Conservation (phyloP, 2,797 vertebrate genomes). For the Manis pentadactyla region DNA sequence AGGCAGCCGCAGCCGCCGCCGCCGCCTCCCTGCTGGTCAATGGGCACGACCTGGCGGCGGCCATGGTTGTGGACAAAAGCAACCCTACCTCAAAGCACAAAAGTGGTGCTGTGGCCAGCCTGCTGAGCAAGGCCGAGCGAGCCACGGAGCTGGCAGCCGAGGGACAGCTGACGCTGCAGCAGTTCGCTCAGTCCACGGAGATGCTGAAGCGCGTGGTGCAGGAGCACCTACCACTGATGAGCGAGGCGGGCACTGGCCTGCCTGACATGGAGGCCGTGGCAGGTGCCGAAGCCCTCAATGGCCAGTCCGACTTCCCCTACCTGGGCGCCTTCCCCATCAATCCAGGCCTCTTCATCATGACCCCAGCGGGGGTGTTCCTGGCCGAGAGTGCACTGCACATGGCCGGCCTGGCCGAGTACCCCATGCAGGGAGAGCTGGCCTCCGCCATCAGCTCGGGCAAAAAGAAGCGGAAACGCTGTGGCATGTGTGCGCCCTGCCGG, state of each 20-base stretch:
- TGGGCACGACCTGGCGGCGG: slow-evolving; percentile 89
- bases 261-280: slow-evolving; percentile 92
- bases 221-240: slow-evolving; percentile 89
- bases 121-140: slow-evolving; percentile 94
- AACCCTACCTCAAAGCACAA: slow-evolving; percentile 95
- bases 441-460: slow-evolving; percentile 95
- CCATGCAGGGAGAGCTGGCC: slow-evolving; percentile 95
- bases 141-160: slow-evolving; percentile 94
- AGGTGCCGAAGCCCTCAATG: slow-evolving; percentile 93
- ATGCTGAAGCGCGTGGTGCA: slow-evolving; percentile 96
- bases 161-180: slow-evolving; percentile 96
- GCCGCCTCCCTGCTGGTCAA: slow-evolving; percentile 86
- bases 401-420: slow-evolving; percentile 97
- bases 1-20: slow-evolving; percentile 81
- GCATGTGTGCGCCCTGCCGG: slow-evolving; percentile 97
- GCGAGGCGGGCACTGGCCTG: slow-evolving; percentile 91
- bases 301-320: slow-evolving; percentile 97
- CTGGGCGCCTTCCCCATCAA: slow-evolving; percentile 97
- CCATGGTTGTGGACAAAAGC: slow-evolving; percentile 90
- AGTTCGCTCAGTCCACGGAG: slow-evolving; percentile 97
- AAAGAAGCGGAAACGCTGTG: slow-evolving; percentile 99
- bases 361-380: slow-evolving; percentile 97
- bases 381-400: slow-evolving; percentile 96
- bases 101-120: slow-evolving; percentile 89
- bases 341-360: slow-evolving; percentile 97